Conservation (phyloP, 2,888 invertebrate genomes). For the Heliconius cydno region DNA sequence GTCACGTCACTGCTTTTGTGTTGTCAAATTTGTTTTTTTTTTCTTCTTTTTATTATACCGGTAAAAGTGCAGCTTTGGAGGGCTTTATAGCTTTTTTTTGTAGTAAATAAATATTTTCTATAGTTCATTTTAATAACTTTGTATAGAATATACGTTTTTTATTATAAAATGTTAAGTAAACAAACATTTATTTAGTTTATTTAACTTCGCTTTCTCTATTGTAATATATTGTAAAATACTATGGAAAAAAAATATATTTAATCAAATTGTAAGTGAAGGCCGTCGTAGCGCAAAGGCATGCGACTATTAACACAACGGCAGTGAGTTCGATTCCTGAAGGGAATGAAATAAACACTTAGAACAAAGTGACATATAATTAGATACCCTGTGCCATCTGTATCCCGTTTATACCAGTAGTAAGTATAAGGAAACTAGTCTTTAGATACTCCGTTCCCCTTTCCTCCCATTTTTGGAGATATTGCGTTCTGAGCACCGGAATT, state of each 20-base stretch:
- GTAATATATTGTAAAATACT: no score
- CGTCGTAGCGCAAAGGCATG: no score
- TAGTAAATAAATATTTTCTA: no score
- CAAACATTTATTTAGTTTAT: background rate
- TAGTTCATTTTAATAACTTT: background rate
- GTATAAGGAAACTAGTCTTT: background rate
- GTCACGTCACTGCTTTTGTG: conserved; percentile 26
- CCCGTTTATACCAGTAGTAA: background rate
- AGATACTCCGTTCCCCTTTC: background rate
- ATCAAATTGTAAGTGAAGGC: no score
- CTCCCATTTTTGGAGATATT: background rate
- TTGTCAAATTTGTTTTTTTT: conserved; percentile 13
- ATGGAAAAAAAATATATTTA: no score
- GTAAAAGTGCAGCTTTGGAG: conserved; percentile 16
- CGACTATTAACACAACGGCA: no score
- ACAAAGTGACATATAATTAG: background rate
- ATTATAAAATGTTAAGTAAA: background rate
- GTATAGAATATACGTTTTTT: background rate
- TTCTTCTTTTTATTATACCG: background rate
- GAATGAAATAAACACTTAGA: background rate
- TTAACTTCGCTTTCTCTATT: no score
- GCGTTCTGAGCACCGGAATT: background rate
- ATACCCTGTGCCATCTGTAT: background rate
- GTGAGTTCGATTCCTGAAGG: no score
- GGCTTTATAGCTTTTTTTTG: background rate